Evolutionary conservation across 2,888 invertebrate genomes (phyloP).

Genomic region (Vanessa cardui): DNA sequence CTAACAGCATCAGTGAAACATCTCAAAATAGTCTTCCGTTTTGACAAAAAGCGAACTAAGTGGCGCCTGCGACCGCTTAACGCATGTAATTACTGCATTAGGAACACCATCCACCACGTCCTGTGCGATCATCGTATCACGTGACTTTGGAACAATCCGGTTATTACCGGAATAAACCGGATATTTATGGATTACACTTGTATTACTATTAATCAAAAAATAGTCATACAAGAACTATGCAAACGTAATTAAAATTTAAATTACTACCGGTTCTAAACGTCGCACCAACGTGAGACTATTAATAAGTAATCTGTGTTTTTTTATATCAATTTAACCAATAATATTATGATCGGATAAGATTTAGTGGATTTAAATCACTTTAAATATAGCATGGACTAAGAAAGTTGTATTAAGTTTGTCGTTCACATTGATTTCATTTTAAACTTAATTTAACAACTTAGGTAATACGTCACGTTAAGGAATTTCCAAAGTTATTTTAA

Average conservation of each 20-base stretch:
- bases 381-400: neutral
- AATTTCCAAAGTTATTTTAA: too few relatives aligned
- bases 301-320: too few relatives aligned
- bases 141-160: neutral
- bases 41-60: conserved; percentile 54
- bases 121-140: neutral
- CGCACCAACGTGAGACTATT: too few relatives aligned
- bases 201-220: neutral
- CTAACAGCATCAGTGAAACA: conserved; percentile 66
- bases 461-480: too few relatives aligned
- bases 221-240: neutral
- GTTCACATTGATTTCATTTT: too few relatives aligned
- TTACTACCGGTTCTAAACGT: too few relatives aligned
- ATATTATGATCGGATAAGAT: too few relatives aligned
- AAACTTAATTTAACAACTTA: too few relatives aligned
- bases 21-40: conserved; percentile 68
- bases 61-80: conserved; percentile 48
- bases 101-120: neutral
- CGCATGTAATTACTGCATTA: conserved; percentile 17
- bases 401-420: neutral
- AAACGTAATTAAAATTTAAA: too few relatives aligned
- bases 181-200: neutral
- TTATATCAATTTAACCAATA: too few relatives aligned
- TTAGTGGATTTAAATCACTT: neutral
- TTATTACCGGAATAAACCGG: neutral